Evolutionary conservation across 2,888 invertebrate genomes (phyloP).

Genomic region (Agriotes lineatus): DNA sequence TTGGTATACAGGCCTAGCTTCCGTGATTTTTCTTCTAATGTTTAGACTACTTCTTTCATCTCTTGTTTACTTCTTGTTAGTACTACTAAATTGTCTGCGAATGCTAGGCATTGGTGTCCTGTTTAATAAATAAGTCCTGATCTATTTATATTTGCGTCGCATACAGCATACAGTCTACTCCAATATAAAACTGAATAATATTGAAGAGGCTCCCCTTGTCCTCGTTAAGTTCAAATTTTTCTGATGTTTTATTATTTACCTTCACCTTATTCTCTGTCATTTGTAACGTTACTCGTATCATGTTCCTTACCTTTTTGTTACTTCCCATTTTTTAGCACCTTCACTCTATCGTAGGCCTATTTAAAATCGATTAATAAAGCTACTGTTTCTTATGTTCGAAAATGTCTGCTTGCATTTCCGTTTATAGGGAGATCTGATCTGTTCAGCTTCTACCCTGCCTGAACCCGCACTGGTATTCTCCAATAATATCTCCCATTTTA

Average conservation of each 20-base stretch:
- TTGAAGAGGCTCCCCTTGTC: not conserved
- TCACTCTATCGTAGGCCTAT: not conserved
- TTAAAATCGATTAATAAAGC: not conserved
- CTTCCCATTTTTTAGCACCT: not conserved
- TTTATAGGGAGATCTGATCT: not conserved
- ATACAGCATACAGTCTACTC: not conserved
- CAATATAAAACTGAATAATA: not conserved
- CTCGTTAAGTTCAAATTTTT: not conserved
- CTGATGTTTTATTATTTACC: not conserved
- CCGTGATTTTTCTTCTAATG: too few relatives aligned
- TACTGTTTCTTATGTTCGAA: not conserved
- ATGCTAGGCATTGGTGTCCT: not conserved
- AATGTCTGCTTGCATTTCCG: not conserved
- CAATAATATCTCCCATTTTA: not conserved
- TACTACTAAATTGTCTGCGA: too few relatives aligned
- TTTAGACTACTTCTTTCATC: too few relatives aligned
- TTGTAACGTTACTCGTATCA: not conserved
- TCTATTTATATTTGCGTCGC: not conserved
- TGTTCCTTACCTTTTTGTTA: not conserved
- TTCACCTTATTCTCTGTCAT: not conserved
- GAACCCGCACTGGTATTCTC: slow-evolving; percentile 1
- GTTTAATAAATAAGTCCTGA: not conserved
- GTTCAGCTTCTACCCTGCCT: not conserved
- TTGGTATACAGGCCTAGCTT: not conserved
- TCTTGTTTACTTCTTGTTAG: too few relatives aligned